These are phyloP conservation scores for Sterrhoptilus dennistouni DNA, from an alignment of 2,113 vertebrate genomes.

Conservation along the genomic window DNA sequence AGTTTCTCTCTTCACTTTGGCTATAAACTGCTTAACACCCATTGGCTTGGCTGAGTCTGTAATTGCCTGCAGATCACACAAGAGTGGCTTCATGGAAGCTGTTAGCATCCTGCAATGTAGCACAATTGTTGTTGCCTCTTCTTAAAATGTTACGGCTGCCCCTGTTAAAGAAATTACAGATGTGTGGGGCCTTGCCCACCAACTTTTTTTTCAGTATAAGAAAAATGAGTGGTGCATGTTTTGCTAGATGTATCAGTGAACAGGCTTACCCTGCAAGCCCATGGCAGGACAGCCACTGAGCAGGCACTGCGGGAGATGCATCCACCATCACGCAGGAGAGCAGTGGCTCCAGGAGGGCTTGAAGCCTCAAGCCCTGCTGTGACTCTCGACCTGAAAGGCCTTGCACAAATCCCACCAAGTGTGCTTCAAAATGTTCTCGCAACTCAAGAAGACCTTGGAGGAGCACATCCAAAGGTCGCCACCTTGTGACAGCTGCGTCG, in stretches of 20 bases:
- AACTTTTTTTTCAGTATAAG: background rate
- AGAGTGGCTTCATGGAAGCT: background rate
- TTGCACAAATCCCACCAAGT: background rate
- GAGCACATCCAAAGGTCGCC: background rate
- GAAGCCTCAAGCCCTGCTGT: background rate
- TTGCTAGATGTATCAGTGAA: background rate
- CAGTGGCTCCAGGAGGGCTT: background rate
- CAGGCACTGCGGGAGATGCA: accelerated
- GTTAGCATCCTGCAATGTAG: background rate
- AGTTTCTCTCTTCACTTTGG: background rate
- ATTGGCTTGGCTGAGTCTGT: background rate
- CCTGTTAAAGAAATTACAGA: background rate
- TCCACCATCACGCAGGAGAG: background rate
- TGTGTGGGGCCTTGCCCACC: background rate
- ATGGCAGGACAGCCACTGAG: background rate
- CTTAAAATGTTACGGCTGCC: background rate
- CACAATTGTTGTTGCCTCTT: background rate
- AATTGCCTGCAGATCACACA: background rate
- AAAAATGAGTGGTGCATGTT: background rate
- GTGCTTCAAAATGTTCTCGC: background rate
- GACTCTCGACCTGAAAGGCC: background rate
- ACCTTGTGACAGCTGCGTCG: background rate
- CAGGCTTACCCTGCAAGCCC: background rate
- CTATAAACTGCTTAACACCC: background rate
- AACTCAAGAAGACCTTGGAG: background rate